Base-by-base conservation (phyloP, 2,797 vertebrate genomes). In the Prionace glauca region DNA sequence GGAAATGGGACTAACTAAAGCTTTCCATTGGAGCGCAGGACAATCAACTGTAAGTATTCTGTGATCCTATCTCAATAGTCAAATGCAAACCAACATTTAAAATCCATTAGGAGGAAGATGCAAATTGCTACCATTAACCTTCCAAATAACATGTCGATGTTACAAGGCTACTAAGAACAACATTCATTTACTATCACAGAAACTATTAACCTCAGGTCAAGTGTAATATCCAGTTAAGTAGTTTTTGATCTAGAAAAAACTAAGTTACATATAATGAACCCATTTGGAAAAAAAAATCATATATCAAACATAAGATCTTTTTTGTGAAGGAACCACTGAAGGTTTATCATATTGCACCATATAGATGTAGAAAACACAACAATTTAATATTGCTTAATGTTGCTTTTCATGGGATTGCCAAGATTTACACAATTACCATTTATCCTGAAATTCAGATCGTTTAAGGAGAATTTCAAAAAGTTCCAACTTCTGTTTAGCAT, bases 81-180 rank as follows among this genome's bases (percentile, higher is more conserved):
- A 36, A 36, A 45, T 45, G 41, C 18, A 84, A 62, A 90, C 87
- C 11, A 90, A 90, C 24, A 56, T 65, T 32, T 16, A 91, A 91
- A 65, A 7, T 62, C 32, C 88, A n/a, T 91, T 91, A 1, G 56
- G 18, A 91, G 56, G 88, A n/a, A 60, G 62, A 65, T 65, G 62
- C 88, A 91, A 91, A 91, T 91, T 91, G 50, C 88, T 32, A 91
- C 60, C 62, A 91, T 91, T 91, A 90, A 90, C 87, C 50, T 90
- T 90, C 56, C 62, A 56, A 90, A 14, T 62, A 90, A 60, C 56
- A 18, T 91, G 26, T 60, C 14, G 32, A 62, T 0, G 32, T 91
- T 91, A 91, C 88, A 91, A 91, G 16, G 56, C 88, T 65, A 60
- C 60, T 91, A 62, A n/a, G 50, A 91, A 60, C 88, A n/a, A 62